Base-by-base conservation (phyloP, 2,797 vertebrate species). In the Pipistrellus kuhlii region DNA sequence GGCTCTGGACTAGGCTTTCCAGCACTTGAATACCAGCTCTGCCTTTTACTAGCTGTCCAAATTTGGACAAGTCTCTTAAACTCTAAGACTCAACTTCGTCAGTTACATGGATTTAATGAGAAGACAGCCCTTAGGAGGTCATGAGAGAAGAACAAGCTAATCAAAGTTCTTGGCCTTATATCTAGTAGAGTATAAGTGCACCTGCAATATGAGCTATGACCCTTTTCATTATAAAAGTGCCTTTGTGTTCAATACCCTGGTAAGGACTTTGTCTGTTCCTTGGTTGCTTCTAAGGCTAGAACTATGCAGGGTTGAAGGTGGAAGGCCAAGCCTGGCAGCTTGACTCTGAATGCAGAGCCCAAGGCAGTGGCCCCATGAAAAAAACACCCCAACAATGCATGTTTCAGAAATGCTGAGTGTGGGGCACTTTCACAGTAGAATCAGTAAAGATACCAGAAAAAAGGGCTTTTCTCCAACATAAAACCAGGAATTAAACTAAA, bases 401-500 rank as follows among this genome's bases (percentile, higher is more conserved):
- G 59, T 7, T 59, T 62, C 46, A 78, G 87, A 71, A 81, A 91
- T 35, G 30, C 44, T 41, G 71, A 78, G 9, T 3, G 0, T 0
- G 18, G 69, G 55, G 14, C 44, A 15, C 4, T 77, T 80, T 69
- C 18, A 57, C 9, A 59, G 44, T 23, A 57, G 30, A 90, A 35
- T 68, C 64, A 76, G 71, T 71, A 69, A 69, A 92, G 46, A 48
- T 15, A 78, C 21, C 32, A 69, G 21, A 30, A 75, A 72, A 77
- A 53, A 80, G 55, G 48, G 0, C 30, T 66, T 78, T 68, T 7
- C 18, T 25, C 18, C 35, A 72, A 76, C 25, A 91, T 81, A 83
- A 96, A 87, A 85, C 75, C 57, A 89, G 53, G 27, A 93, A 68
- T 90, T 85, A 93, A 92, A 77, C 55, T 93, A 91, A 96, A 95